Conservation (phyloP, 2,888 invertebrate species). For the Colletes collaris region DNA sequence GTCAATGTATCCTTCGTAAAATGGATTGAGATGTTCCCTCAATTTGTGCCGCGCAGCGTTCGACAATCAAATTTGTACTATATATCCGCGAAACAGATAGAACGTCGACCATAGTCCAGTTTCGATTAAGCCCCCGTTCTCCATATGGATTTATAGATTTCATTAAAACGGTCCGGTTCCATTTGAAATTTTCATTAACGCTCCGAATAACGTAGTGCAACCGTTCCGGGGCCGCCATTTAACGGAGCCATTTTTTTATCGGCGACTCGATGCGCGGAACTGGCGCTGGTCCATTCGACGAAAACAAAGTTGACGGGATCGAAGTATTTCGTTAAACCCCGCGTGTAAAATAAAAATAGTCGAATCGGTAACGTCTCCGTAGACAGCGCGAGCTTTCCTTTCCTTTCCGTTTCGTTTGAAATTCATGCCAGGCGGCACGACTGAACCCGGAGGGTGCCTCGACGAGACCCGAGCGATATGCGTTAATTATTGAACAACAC, state of each 20-base stretch:
- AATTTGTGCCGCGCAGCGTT: constrained; percentile 3
- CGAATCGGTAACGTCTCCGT: constrained; percentile 9
- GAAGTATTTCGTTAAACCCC: no score
- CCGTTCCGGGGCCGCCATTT: neutral
- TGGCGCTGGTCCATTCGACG: no score
- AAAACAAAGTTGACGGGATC: no score
- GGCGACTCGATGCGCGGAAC: no score
- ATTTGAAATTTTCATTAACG: constrained; percentile 52
- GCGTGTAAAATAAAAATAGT: neutral
- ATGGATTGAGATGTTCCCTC: constrained; percentile 26
- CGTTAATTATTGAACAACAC: constrained; percentile 50
- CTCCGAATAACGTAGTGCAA: neutral
- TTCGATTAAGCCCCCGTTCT: constrained; percentile 35
- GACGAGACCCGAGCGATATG: constrained; percentile 4
- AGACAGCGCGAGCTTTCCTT: constrained; percentile 1
- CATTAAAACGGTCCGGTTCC: constrained; percentile 39
- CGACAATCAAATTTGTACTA: constrained; percentile 26
- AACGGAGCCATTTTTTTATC: neutral
- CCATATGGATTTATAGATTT: constrained; percentile 45
- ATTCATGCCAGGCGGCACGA: constrained; percentile 23
- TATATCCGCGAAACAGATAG: constrained; percentile 11
- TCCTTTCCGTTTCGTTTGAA: constrained; percentile 22
- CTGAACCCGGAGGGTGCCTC: neutral
- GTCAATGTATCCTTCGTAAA: constrained; percentile 14
- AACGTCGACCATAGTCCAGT: neutral